Evolutionary conservation across 2,113 vertebrate genomes (phyloP).

Genomic region (Callithrix jacchus): DNA sequence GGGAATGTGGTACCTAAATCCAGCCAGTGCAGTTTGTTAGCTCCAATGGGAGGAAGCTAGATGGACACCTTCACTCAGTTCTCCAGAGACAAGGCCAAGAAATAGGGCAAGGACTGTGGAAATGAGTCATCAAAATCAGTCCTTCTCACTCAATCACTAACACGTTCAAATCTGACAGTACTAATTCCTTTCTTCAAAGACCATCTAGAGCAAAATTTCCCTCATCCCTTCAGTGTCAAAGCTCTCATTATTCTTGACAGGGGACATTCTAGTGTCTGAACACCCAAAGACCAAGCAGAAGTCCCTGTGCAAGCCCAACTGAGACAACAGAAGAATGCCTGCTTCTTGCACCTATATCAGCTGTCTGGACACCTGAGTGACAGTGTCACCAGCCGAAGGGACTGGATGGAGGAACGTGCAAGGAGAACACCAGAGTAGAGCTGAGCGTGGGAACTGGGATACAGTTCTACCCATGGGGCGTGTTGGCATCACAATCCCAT

Average conservation of each 20-base stretch:
- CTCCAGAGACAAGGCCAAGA: background rate
- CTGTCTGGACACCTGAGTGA: background rate
- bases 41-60: background rate
- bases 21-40: too few relatives aligned
- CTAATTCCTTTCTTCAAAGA: background rate
- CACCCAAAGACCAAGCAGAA: background rate
- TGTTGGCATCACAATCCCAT: background rate
- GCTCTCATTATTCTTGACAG: background rate
- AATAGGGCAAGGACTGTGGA: background rate
- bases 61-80: background rate
- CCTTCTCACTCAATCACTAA: background rate
- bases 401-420: background rate
- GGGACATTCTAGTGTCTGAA: background rate
- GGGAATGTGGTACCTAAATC: background rate
- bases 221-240: background rate
- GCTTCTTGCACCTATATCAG: background rate
- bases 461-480: fast-evolving
- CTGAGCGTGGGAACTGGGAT: background rate
- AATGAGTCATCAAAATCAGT: background rate
- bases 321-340: background rate
- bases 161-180: background rate
- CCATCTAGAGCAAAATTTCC: background rate
- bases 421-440: background rate
- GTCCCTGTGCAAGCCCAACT: background rate
- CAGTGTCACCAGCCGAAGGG: background rate